These are phyloP conservation scores for Phenganax marumi DNA, from an alignment of 92 coral and sea anemone species.

Conservation along the genomic window DNA sequence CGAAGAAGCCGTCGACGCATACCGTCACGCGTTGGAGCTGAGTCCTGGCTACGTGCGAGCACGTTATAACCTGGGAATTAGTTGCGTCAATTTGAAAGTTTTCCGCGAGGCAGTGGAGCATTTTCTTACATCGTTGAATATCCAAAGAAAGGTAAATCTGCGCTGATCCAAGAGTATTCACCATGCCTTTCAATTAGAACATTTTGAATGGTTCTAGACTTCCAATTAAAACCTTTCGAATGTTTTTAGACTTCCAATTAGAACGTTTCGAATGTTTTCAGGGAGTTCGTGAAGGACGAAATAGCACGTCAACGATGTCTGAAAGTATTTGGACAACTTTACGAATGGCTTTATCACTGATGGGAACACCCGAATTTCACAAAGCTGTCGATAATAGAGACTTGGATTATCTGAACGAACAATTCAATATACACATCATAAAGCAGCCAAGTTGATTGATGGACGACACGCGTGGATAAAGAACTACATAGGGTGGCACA, in stretches of 20 bases:
- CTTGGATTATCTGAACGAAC: constrained; percentile 76
- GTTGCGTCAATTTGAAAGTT: constrained; percentile 89
- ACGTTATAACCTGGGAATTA: constrained; percentile 92
- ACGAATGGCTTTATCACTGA: constrained; percentile 96
- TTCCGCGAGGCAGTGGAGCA: constrained; percentile 93
- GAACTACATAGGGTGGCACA: not conserved
- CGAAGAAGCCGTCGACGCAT: constrained; percentile 99
- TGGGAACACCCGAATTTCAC: constrained; percentile 92
- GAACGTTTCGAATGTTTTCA: constrained; percentile 19
- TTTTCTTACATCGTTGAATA: constrained; percentile 80
- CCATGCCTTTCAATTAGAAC: not conserved
- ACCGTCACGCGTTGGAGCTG: constrained; percentile 90
- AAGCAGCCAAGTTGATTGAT: constrained; percentile 29
- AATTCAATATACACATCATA: constrained; percentile 55
- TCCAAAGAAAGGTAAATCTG: constrained; percentile 79
- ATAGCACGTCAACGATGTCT: constrained; percentile 87
- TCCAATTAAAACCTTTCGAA: not conserved
- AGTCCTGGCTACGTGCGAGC: constrained; percentile 97
- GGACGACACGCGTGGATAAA: not conserved
- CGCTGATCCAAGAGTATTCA: too few relatives aligned
- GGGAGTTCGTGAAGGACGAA: constrained; percentile 70
- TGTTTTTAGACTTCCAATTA: not conserved
- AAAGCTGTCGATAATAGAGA: constrained; percentile 82
- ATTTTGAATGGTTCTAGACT: not conserved
- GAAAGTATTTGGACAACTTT: constrained; percentile 98